Evolutionary conservation across 2,888 invertebrate species (phyloP), one percentile per base, ranked within the genome.

Genomic region (Drosophila tripunctata): DNA sequence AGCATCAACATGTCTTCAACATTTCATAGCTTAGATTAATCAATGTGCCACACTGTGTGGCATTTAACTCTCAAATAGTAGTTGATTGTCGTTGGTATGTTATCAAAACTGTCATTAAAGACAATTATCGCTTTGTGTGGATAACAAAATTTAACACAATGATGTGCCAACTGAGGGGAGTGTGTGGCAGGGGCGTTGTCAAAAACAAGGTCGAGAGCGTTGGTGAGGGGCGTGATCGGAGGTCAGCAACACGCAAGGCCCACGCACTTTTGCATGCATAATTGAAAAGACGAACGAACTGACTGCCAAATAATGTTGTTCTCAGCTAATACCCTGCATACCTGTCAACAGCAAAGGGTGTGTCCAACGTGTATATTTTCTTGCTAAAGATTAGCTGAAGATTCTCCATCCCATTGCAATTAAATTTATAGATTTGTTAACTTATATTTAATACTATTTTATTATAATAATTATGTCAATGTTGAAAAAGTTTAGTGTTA

Each of bases 181-280:
- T 2, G 17, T 6, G 5, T 3, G n/a, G n/a, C 2, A 7, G n/a
- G 15, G 6, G n/a, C 2, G 47, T n/a, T 27, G 17, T 24, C 35
- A 48, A 22, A 12, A 24, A 10, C 22, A 24, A 5, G 35, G 35
- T 24, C 48, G 7, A 4, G 14, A 14, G 10, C 10, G 12, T 3
- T 14, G 1, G 17, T 1, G 1, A 7, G 10, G 2, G 21, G 10
- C 19, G 1, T 15, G 44, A 10, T n/a, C 21, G 24, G n/a, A 14
- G 22, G 48, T 10, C 31, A 12, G 15, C 8, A 40, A 44, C 74
- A 74, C 70, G 70, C 74, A 61, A 35, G 8, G 8, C 19, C 36
- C 45, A 15, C 50, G 36, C 43, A 35, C 14, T 12, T n/a, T 3
- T 33, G 19, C 74, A 62, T 70, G 51, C 56, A 74, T 70, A 67